Evolutionary conservation across 2,888 invertebrate species (phyloP).

Genomic region (Zygothrica quintamaculata): DNA sequence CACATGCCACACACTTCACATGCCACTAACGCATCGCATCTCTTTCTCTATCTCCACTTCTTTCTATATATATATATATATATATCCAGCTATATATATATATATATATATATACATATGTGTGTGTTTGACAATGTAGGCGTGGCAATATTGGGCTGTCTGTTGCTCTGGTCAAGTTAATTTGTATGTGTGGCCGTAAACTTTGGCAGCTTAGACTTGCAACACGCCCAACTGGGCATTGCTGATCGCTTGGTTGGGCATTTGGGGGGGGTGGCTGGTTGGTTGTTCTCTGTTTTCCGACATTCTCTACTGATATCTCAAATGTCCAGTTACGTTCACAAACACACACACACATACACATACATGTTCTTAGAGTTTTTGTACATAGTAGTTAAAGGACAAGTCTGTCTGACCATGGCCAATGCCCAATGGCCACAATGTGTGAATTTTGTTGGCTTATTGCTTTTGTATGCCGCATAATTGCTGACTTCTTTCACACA

Average conservation of each 20-base stretch:
- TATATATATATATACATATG: not conserved
- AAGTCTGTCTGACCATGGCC: constrained; percentile 17
- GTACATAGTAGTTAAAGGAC: constrained; percentile 7
- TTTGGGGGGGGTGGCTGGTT: not conserved
- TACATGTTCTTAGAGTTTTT: constrained; percentile 34
- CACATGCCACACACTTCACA: no score
- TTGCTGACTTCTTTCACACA: constrained; percentile 78
- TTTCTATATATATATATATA: no score
- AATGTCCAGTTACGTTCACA: constrained; percentile 69
- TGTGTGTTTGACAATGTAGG: constrained; percentile 70
- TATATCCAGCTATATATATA: no score
- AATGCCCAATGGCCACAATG: constrained; percentile 64
- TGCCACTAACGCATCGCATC: no score
- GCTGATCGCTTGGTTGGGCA: constrained; percentile 27
- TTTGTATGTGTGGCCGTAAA: constrained; percentile 78
- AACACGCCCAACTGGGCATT: constrained; percentile 72
- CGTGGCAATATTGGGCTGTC: constrained; percentile 55
- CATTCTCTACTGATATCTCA: constrained; percentile 66
- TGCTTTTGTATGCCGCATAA: constrained; percentile 79
- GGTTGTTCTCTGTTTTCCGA: constrained; percentile 30
- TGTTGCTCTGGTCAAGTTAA: constrained; percentile 76
- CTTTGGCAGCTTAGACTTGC: constrained; percentile 76
- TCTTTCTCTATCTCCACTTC: not conserved
- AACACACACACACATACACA: constrained; percentile 34
- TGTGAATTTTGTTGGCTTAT: constrained; percentile 80